Evolutionary conservation across 2,888 invertebrate species (phyloP).

Genomic region (Melanostoma scalare): DNA sequence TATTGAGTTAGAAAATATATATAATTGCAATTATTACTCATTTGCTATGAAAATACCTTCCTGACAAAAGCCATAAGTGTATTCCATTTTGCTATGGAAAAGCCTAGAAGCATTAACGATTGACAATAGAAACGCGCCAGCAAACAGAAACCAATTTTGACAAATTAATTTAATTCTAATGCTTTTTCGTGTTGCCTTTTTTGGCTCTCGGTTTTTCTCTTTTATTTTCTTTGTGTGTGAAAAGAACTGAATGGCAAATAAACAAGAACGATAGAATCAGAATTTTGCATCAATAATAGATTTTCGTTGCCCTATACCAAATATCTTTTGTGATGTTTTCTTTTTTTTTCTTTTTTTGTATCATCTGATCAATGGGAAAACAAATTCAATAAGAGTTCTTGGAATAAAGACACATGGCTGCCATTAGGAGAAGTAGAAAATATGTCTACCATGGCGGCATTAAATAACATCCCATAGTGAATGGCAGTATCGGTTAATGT

Average conservation of each 20-base stretch:
- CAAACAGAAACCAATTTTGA: slow-evolving; percentile 66
- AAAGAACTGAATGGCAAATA: slow-evolving; percentile 54
- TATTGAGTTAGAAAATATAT: slow-evolving; percentile 11
- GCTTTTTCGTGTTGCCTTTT: slow-evolving; percentile 40
- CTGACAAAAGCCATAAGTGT: slow-evolving; percentile 21
- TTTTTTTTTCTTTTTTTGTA: slow-evolving; percentile 38
- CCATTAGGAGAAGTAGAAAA: slow-evolving; percentile 24
- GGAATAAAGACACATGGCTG: slow-evolving; percentile 14
- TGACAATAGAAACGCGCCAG: slow-evolving; percentile 53
- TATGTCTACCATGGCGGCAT: slow-evolving; percentile 4
- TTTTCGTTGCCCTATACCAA: slow-evolving; percentile 42
- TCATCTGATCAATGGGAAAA: slow-evolving; percentile 45
- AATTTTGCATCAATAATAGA: slow-evolving; percentile 67
- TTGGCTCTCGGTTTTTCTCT: slow-evolving; percentile 43
- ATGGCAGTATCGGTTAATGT: neutral
- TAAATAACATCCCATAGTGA: neutral
- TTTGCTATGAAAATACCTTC: slow-evolving; percentile 24
- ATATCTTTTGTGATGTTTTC: slow-evolving; percentile 52
- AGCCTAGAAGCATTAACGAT: slow-evolving; percentile 41
- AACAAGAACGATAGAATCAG: slow-evolving; percentile 32
- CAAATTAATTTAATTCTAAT: slow-evolving; percentile 65
- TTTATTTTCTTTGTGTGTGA: slow-evolving; percentile 9
- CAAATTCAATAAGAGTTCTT: slow-evolving; percentile 56
- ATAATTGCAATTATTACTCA: slow-evolving; percentile 33
- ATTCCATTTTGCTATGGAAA: slow-evolving; percentile 15